Evolutionary conservation across 2,797 vertebrate species (phyloP).

Genomic region (Spinibarbus caldwelli): DNA sequence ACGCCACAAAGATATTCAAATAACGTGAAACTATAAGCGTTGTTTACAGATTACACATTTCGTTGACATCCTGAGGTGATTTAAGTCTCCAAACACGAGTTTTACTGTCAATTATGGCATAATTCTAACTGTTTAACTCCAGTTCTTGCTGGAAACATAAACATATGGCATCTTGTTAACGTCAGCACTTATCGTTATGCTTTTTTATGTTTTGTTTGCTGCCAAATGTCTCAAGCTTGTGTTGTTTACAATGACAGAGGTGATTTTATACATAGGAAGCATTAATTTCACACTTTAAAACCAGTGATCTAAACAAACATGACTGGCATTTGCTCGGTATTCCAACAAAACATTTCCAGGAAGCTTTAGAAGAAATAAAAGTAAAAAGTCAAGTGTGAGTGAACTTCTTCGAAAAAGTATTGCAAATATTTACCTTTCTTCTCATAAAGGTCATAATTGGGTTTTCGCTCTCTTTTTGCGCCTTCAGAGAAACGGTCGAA

Average conservation of each 20-base stretch:
- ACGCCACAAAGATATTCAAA: slow-evolving; percentile 29
- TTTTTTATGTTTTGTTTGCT: slow-evolving; percentile 26
- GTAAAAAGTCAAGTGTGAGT: slow-evolving; percentile 44
- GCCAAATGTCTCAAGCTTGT: slow-evolving; percentile 41
- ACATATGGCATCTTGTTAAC: slow-evolving; percentile 32
- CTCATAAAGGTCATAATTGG: slow-evolving; percentile 91
- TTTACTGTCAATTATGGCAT: background rate
- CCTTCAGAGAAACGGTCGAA: slow-evolving; percentile 91
- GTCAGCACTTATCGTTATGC: slow-evolving; percentile 26
- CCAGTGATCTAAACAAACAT: slow-evolving; percentile 29
- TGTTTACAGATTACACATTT: slow-evolving; percentile 42
- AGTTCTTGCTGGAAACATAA: slow-evolving; percentile 34
- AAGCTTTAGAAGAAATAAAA: slow-evolving; percentile 7
- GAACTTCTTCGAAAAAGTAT: background rate
- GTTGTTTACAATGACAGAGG: slow-evolving; percentile 42
- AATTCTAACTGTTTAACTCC: slow-evolving; percentile 29
- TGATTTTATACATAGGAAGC: slow-evolving; percentile 21
- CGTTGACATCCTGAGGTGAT: slow-evolving; percentile 18
- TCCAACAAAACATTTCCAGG: slow-evolving; percentile 7
- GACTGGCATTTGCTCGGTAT: background rate
- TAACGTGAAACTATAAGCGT: slow-evolving; percentile 8
- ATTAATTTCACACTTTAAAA: slow-evolving; percentile 33
- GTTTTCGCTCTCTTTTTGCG: slow-evolving; percentile 84
- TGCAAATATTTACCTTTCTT: slow-evolving; percentile 88
- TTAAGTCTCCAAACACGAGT: slow-evolving; percentile 23